A percentile compares a stretch with the other conserved stretches of the same genome.
These are phyloP conservation scores for Aphelenchoides bicaudatus DNA, from an alignment of 2,888 invertebrate species.

Conservation along the genomic window DNA sequence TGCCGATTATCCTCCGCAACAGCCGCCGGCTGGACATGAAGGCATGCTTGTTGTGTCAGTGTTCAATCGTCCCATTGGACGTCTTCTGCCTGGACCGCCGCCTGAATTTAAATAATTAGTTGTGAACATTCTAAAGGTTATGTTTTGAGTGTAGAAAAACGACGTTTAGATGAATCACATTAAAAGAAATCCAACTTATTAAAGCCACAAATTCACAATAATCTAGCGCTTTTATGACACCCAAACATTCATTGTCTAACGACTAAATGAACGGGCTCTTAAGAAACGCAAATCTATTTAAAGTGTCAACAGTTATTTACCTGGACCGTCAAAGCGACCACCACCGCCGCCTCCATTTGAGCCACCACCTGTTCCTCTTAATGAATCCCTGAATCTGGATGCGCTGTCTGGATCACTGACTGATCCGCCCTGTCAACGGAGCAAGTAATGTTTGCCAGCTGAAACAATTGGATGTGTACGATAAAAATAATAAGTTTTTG, in stretches of 20 bases:
- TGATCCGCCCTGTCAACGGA: conserved; percentile 5
- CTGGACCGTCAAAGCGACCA: conserved; percentile 1
- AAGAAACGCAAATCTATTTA: not conserved
- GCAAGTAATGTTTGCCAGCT: conserved; percentile 12
- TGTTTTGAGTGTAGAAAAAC: not conserved
- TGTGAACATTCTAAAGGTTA: not conserved
- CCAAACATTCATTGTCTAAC: no score
- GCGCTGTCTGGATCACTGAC: conserved; percentile 12
- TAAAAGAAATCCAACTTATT: not conserved
- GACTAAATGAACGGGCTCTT: no score
- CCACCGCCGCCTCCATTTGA: conserved; percentile 11
- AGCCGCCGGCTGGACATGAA: conserved; percentile 16
- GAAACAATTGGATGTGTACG: conserved; percentile 1
- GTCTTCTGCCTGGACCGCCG: not conserved
- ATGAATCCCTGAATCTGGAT: conserved; percentile 1
- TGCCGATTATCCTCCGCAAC: conserved; percentile 15
- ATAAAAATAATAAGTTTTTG: no score
- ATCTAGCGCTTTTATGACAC: no score
- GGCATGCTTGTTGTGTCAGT: conserved; percentile 9
- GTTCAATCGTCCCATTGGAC: conserved; percentile 19
- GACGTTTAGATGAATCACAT: not conserved
- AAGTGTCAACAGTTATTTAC: not conserved
- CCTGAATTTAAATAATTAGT: conserved; percentile 10
- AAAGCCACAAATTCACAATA: not conserved
- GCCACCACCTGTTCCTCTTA: conserved; percentile 9